Evolutionary conservation across 2,113 vertebrate species (phyloP), one percentile per base, ranked within the genome.

Genomic region (Nematolebias whitei): DNA sequence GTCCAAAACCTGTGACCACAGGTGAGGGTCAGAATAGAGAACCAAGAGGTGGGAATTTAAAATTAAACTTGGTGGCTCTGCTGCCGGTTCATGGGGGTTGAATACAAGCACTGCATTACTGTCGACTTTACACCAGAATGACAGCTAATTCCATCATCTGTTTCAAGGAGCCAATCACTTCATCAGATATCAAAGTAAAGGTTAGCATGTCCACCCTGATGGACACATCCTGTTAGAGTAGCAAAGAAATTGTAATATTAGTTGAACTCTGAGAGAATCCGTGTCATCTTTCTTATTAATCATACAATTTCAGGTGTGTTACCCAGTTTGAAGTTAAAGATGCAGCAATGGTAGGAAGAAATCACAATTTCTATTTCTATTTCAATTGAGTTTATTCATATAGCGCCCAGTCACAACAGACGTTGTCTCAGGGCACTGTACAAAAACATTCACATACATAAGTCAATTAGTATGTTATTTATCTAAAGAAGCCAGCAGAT

Each of bases 111-210:
- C 45, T 67, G 47, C 6, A 41, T 55, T 73, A 63, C 40, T 39
- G 61, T 18, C 48, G 59, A 67, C 38, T 61, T 63, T 83, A 55
- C 75, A 79, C 74, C 49, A 50, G 52, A 66, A 68, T 78, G 43
- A 76, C 54, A 65, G 55, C 54, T 35, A 41, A 18, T 87, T 85
- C 84, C 77, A 81, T 85, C 79, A 76, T 75, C 66, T 67, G 35
- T 74, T 83, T 85, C 74, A 79, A 62, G 58, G 71, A 81, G 52
- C 68, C 44, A 73, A 63, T 68, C 24, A 41, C 63, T 32, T 63
- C 53, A 63, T 77, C 60, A 50, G 56, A 74, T 77, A 78, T 85
- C 68, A 82, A 74, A 69, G 79, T 38, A 39, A 38, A 67, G 55
- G 59, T 14, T 19, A 52, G 79, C 68, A 59, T 63, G 53, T 19